Base-by-base conservation (phyloP, 1,140 invertebrate species). In the Cydia strobilella region DNA sequence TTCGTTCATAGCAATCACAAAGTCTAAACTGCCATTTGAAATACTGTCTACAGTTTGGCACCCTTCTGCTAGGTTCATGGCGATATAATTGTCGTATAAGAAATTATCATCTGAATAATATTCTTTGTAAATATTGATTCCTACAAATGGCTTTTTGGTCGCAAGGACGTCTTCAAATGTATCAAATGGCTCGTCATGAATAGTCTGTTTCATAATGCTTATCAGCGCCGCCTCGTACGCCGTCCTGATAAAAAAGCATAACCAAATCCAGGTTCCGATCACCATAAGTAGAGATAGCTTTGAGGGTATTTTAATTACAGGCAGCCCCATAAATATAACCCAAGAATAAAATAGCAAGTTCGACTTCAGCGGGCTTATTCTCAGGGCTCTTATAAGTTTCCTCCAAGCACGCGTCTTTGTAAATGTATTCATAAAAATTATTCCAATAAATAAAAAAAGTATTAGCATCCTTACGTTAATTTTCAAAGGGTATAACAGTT, bases 271-370 rank as follows among this genome's bases (percentile, higher is more conserved):
- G 1, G 54, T 80, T 18, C 73, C 83, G 12, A 90, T 72, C 13
- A 84, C 51, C 1, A 78, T 69, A 39, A 80, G 39, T 15, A 87
- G 75, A 51, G 75, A 74, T 12, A 51, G 48, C 65, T 81, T 87
- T 6, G 71, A 74, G 3, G 88, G 86, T 23, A 82, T 72, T 77
- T 51, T 84, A 23, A 76, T 59, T 72, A 84, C 65, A n/a, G 87
- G 83, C 65, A 85, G 65, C 0, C 87, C 87, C 54, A 90, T 76
- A 79, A 90, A 86, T 25, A 86, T 63, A 0, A 80, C 25, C 84
- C 85, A 88, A 0, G 87, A 82, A 77, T 86, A 85, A 83, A 90
- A 86, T 9, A 86, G 72, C 54, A 88, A 74, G 76, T 80, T 89
- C 23, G 74, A 76, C 73, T 81, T 83, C 20, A 79, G 73, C 15